Evolutionary conservation across 2,888 invertebrate species (phyloP), one percentile per base, ranked within the genome.

Genomic region (Drosophila differens): DNA sequence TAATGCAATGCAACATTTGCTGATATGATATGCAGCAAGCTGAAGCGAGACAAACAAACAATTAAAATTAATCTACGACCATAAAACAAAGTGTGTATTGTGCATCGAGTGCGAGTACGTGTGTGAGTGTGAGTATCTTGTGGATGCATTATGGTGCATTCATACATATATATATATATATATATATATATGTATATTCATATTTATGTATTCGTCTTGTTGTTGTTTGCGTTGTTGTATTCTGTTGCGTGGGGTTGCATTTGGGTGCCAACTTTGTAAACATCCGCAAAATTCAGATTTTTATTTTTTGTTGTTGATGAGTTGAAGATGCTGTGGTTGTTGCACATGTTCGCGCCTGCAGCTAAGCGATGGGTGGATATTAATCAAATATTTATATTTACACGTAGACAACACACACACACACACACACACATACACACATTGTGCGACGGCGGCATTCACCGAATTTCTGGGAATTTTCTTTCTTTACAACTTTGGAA

Each of bases 301-400:
- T 61, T 70, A 72, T 63, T 62, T 68, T 71, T 53, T 54, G 22
- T 35, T 51, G 47, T 47, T 60, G n/a, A 44, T 53, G 49, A 66
- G 53, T 39, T 54, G 39, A 68, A 58, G 69, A 69, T 69, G 49
- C 35, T 41, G 10, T 39, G 22, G 53, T 37, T 28, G 62, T 37
- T 71, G 80, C 81, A 82, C 82, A 82, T 82, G 81, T 79, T 82
- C 76, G 76, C 76, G 79, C 80, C 82, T 74, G 69, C 60, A 71
- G 65, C 70, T 64, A 70, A 80, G 67, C 68, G 53, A 71, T 73
- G 66, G 69, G 71, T 74, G 88, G 78, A 88, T 88, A 90, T 89
- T 90, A 88, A 89, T 86, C 88, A 90, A 86, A 86, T 86, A 86
- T 86, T 86, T 86, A 86, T 83, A 88, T 86, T 86, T 90, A 86